Percentiles rank a stretch among this genome's conserved stretches.
Evolutionary conservation across 2,797 vertebrate species (phyloP).

Genomic region (Bradypodion pumilum): DNA sequence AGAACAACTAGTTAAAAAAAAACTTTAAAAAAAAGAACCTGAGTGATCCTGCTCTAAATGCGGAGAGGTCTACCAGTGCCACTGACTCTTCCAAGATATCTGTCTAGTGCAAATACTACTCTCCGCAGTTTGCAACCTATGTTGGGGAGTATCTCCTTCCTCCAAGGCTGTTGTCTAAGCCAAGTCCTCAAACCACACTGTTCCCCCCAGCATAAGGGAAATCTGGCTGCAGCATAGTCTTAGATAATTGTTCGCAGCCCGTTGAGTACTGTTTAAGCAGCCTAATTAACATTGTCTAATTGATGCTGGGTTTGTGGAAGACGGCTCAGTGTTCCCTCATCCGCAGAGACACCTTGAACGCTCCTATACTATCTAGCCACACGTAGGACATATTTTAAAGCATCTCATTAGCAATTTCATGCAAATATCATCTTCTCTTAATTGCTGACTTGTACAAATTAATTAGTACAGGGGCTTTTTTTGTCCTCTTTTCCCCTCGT

Average conservation of each 20-base stretch:
- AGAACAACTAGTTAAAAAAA: no score
- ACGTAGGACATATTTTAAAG: slow-evolving; percentile 72
- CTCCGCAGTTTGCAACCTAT: no score
- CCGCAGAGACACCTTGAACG: slow-evolving; percentile 67
- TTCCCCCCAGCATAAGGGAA: background rate
- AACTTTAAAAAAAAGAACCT: no score
- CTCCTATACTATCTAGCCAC: slow-evolving; percentile 66
- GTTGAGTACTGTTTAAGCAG: slow-evolving; percentile 66
- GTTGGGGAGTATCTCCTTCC: no score
- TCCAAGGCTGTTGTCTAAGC: no score
- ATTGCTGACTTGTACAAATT: slow-evolving; percentile 76
- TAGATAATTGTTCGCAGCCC: slow-evolving; percentile 60
- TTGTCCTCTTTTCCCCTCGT: slow-evolving; percentile 32
- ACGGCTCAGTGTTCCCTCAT: slow-evolving; percentile 68
- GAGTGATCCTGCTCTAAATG: no score
- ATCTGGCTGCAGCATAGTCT: slow-evolving; percentile 54
- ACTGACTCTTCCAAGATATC: no score
- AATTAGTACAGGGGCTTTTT: slow-evolving; percentile 54
- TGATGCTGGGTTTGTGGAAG: slow-evolving; percentile 65
- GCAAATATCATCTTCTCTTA: slow-evolving; percentile 66
- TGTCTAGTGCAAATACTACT: no score
- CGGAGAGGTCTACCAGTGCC: no score
- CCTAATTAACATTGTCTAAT: slow-evolving; percentile 75
- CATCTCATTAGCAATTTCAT: slow-evolving; percentile 71
- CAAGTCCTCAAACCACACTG: background rate